Base-by-base conservation (phyloP, 1,140 invertebrate species). In the Condylostylus longicornis region DNA sequence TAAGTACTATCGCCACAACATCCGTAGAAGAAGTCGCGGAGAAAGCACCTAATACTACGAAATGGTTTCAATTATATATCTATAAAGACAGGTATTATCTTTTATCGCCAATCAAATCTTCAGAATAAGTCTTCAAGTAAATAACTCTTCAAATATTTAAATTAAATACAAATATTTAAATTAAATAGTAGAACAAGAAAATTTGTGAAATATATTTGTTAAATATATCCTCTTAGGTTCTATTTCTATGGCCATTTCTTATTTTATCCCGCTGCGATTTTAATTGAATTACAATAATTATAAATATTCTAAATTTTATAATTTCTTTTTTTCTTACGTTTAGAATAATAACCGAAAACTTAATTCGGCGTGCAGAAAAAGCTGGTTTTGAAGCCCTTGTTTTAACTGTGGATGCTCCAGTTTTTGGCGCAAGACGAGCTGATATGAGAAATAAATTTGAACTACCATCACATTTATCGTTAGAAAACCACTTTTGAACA, bases 51-150 rank as follows among this genome's bases (percentile, higher is more conserved):
- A 60, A 72, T 12, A 74, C 72, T 1, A 65, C 74, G 10, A 85
- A 86, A 59, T 89, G 86, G 85, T 89, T 90, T 54, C 87, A 95
- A 55, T 65, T 95, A 0, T 94, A 94, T 47, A 77, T 95, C 43
- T 90, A 87, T 51, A 79, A 70, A 39, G 55, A 58, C 45, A 46
- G 55, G 55, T 58, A 31, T 25, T 25, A 31, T 13, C n/a, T 25
- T 25, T n/a, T n/a, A 25, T 8, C 23, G n/a, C n/a, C n/a, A n/a
- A n/a, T n/a, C n/a, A n/a, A n/a, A n/a, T n/a, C n/a, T n/a, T n/a
- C n/a, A n/a, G n/a, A n/a, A n/a, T n/a, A n/a, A n/a, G n/a, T n/a
- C n/a, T n/a, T n/a, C n/a, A n/a, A n/a, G n/a, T n/a, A n/a, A n/a
- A n/a, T n/a, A n/a, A n/a, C n/a, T n/a, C n/a, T n/a, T n/a, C n/a